These are phyloP conservation scores for Sebastes nivosus DNA, from an alignment of 2,797 vertebrate genomes.

Conservation along the genomic window DNA sequence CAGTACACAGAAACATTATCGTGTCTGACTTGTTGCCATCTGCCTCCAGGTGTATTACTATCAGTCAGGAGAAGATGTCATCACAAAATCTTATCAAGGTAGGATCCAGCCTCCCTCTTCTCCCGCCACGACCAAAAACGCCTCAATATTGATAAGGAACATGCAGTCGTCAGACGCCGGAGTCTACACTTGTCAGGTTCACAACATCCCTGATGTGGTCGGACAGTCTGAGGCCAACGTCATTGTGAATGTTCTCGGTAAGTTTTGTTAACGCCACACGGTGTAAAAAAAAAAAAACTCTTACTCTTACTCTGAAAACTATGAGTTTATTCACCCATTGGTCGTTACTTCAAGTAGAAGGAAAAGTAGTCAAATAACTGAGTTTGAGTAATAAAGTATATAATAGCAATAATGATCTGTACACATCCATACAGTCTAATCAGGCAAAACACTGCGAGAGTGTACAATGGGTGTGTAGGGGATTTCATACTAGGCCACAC, in stretches of 20 bases:
- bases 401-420: not conserved
- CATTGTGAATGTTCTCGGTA: slow-evolving; percentile 83
- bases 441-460: not conserved
- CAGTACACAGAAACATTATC: not conserved
- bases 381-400: not conserved
- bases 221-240: slow-evolving; percentile 77
- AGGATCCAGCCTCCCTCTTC: slow-evolving; percentile 72
- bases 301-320: too few relatives aligned
- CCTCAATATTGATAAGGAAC: slow-evolving; percentile 85
- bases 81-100: slow-evolving; percentile 62
- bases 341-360: not conserved
- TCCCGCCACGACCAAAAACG: slow-evolving; percentile 73
- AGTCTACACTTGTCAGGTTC: slow-evolving; percentile 85
- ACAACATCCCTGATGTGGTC: slow-evolving; percentile 78
- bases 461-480: not conserved
- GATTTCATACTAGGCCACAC: slow-evolving; percentile 12
- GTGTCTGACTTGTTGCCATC: not conserved
- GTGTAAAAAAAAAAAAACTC: not conserved
- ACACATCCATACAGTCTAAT: not conserved
- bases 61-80: slow-evolving; percentile 47
- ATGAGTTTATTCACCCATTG: not conserved
- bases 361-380: not conserved
- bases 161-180: slow-evolving; percentile 86
- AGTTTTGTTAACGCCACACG: not conserved
- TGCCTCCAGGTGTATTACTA: slow-evolving; percentile 73